Conservation (phyloP, 2,888 invertebrate species). For the Epistrophe grossulariae region DNA sequence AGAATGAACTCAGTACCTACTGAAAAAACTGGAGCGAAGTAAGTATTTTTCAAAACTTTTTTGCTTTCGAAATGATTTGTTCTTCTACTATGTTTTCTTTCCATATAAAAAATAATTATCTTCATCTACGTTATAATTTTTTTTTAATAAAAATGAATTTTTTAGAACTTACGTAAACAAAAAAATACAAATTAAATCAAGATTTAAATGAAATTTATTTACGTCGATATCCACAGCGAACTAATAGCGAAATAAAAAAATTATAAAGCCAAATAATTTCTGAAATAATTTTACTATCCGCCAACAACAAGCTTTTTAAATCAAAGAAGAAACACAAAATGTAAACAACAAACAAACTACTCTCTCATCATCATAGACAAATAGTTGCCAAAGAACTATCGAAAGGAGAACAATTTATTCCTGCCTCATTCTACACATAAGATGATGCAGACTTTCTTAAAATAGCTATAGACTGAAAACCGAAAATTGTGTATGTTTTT, state of each 20-base stretch:
- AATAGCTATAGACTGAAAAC: conserved; percentile 42
- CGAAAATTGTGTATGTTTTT: conserved; percentile 17
- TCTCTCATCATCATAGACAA: conserved; percentile 40
- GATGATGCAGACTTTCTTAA: conserved; percentile 61
- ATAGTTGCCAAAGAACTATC: conserved; percentile 58
- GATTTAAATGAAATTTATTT: not conserved
- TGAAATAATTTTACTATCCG: conserved; percentile 12
- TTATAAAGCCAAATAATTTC: not conserved
- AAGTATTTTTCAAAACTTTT: no score
- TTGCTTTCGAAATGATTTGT: no score
- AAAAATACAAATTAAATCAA: not conserved
- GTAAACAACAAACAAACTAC: conserved; percentile 40
- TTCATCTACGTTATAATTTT: not conserved
- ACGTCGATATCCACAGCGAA: not conserved
- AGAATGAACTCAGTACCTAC: no score
- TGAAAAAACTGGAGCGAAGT: no score
- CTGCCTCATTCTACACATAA: not conserved
- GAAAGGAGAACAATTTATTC: conserved; percentile 33
- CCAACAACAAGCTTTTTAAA: conserved; percentile 8
- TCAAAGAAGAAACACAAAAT: conserved; percentile 26
- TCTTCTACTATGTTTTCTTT: not conserved
- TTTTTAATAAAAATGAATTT: not conserved
- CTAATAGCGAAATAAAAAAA: not conserved
- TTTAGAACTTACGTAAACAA: not conserved
- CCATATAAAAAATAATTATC: not conserved